Conservation (phyloP, 2,797 vertebrate species). For the Mastacembelus armatus region DNA sequence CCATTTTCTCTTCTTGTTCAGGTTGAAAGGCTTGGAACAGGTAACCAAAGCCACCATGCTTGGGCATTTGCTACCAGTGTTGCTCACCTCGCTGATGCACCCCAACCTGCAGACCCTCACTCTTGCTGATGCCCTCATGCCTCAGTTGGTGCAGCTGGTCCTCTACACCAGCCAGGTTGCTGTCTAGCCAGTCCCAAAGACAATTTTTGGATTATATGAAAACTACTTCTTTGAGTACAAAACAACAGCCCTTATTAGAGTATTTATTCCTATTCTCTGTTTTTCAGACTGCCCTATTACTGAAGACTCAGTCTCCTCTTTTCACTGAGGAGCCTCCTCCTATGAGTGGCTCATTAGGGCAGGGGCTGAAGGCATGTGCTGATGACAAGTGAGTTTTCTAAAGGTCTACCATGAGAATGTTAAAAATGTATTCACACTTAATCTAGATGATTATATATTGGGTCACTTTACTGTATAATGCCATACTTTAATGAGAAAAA, state of each 20-base stretch:
- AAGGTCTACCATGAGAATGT: background rate
- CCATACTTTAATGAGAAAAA: background rate
- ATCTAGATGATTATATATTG: background rate
- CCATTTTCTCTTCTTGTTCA: slow-evolving; percentile 58
- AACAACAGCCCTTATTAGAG: background rate
- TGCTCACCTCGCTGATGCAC: slow-evolving; percentile 98
- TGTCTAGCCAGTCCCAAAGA: slow-evolving; percentile 4
- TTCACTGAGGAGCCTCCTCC: slow-evolving; percentile 88
- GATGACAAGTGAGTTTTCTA: slow-evolving; percentile 89
- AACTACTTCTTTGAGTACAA: background rate
- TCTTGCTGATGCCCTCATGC: slow-evolving; percentile 97
- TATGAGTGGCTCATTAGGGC: slow-evolving; percentile 81
- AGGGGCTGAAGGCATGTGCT: slow-evolving; percentile 85
- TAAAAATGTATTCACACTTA: background rate
- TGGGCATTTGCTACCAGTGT: slow-evolving; percentile 94
- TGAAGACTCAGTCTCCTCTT: slow-evolving; percentile 94
- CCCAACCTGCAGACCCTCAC: slow-evolving; percentile 95
- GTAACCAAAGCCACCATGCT: slow-evolving; percentile 98
- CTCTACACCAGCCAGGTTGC: slow-evolving; percentile 98
- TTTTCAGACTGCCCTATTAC: slow-evolving; percentile 93
- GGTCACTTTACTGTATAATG: background rate
- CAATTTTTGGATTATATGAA: background rate
- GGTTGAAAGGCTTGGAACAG: slow-evolving; percentile 97
- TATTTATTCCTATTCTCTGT: slow-evolving; percentile 15
- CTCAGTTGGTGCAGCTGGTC: slow-evolving; percentile 96